These are phyloP conservation scores for Trachurus trachurus DNA, from an alignment of 2,797 vertebrate species.

Conservation along the genomic window DNA sequence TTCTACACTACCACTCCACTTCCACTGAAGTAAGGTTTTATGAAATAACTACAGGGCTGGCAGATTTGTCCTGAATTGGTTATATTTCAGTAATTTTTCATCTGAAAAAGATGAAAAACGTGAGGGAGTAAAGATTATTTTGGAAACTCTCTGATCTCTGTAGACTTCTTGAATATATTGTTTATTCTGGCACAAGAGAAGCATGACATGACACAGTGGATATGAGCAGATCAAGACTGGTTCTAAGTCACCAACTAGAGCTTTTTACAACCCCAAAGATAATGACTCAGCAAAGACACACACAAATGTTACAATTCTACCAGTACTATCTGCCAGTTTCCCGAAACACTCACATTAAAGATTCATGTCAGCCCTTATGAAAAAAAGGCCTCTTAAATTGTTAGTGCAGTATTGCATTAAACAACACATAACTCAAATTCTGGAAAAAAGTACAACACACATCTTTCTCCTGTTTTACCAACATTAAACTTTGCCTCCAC, in stretches of 20 bases:
- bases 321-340: neutral
- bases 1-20: too few relatives aligned
- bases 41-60: neutral
- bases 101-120: neutral
- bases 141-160: neutral
- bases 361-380: neutral
- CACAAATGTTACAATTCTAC: neutral
- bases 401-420: conserved; percentile 1
- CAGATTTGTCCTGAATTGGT: neutral
- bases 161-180: too few relatives aligned
- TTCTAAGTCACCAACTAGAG: neutral
- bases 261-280: neutral
- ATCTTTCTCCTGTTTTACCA: neutral
- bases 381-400: neutral
- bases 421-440: neutral
- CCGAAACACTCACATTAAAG: neutral
- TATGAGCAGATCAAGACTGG: neutral
- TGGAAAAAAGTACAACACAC: neutral
- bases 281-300: neutral
- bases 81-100: neutral
- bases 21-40: neutral
- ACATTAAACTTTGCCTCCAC: conserved; percentile 1
- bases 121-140: neutral
- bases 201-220: neutral
- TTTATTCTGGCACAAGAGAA: neutral